These are phyloP conservation scores for Amphiprion percula DNA, from an alignment of 2,113 vertebrate species.

Conservation along the genomic window DNA sequence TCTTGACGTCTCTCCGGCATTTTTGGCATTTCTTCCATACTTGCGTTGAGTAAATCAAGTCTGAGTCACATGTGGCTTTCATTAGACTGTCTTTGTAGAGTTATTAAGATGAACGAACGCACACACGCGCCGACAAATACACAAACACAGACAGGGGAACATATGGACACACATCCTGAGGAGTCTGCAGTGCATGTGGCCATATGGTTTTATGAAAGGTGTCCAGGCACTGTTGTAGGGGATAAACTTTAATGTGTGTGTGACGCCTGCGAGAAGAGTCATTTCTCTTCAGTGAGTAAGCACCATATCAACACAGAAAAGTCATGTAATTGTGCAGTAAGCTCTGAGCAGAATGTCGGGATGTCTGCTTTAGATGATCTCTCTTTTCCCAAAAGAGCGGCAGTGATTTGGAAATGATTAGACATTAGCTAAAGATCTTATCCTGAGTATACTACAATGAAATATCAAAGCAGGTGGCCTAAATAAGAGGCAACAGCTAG, in stretches of 20 bases:
- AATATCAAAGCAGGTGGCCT: background rate
- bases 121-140: conserved; percentile 30
- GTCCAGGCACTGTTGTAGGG: conserved; percentile 47
- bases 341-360: background rate
- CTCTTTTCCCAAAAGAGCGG: background rate
- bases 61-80: conserved; percentile 75
- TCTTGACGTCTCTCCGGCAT: conserved; percentile 54
- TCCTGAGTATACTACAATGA: background rate
- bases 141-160: conserved; percentile 42
- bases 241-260: conserved; percentile 41
- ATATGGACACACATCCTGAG: conserved; percentile 48
- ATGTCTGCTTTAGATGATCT: background rate
- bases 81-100: conserved; percentile 69
- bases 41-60: conserved; percentile 58
- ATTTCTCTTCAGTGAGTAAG: conserved; percentile 31
- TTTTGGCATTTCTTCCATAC: conserved; percentile 76
- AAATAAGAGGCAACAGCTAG: background rate
- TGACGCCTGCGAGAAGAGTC: conserved; percentile 24
- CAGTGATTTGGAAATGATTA: background rate
- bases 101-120: conserved; percentile 61
- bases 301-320: conserved; percentile 13
- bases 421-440: conserved; percentile 3
- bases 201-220: conserved; percentile 63
- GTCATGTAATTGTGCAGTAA: conserved; percentile 2
- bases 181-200: conserved; percentile 63